A percentile compares a stretch with the other conserved stretches of the same genome.
These are phyloP conservation scores for Lepus oiostolus DNA, from an alignment of 2,797 vertebrate species.

Conservation along the genomic window DNA sequence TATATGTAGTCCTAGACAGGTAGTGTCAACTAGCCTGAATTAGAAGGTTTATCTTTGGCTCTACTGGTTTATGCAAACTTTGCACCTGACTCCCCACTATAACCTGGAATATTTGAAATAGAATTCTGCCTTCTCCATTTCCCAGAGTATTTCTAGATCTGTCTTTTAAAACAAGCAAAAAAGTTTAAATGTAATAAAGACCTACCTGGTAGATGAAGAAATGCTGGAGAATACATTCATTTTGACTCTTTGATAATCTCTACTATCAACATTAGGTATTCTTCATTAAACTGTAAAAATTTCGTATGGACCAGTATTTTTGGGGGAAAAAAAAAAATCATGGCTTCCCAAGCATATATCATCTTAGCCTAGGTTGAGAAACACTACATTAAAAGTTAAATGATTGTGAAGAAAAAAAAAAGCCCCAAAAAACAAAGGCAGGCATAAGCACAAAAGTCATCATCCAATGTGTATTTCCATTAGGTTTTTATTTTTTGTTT, in stretches of 20 bases:
- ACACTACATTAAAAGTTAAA: constrained; percentile 26
- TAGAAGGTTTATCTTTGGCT: constrained; percentile 6
- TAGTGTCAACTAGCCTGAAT: background rate
- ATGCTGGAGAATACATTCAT: constrained; percentile 4
- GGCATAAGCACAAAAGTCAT: constrained; percentile 4
- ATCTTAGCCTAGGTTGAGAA: constrained; percentile 45
- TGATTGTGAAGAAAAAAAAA: background rate
- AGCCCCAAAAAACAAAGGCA: background rate
- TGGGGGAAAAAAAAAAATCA: background rate
- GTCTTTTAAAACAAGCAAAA: constrained; percentile 23
- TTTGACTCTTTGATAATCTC: constrained; percentile 40
- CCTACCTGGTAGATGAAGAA: constrained; percentile 19
- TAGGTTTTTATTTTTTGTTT: constrained; percentile 54
- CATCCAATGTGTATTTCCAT: constrained; percentile 2
- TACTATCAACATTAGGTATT: background rate
- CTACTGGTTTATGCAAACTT: background rate
- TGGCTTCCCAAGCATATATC: constrained; percentile 6
- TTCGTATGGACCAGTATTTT: constrained; percentile 24
- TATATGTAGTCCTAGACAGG: background rate
- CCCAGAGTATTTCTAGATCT: background rate
- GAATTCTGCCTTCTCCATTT: background rate
- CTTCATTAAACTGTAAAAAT: constrained; percentile 51
- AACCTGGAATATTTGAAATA: constrained; percentile 38
- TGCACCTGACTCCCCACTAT: background rate
- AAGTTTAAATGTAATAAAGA: background rate